Evolutionary conservation across 2,888 invertebrate genomes (phyloP), one percentile per base, ranked within the genome.

Genomic region (Diplazon laetatorius): DNA sequence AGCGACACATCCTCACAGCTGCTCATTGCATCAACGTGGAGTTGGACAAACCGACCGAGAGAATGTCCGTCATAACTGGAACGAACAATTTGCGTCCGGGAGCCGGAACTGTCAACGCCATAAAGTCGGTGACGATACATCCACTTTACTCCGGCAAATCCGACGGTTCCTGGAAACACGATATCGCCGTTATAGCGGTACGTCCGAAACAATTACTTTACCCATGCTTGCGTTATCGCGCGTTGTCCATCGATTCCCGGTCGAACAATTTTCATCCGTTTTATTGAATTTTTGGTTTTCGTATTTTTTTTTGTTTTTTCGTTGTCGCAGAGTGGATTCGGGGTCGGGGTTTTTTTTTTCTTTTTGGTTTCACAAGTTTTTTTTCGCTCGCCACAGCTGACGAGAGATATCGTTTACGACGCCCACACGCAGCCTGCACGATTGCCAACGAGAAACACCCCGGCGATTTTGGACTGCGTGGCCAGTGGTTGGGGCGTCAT

Each of bases 11-110:
- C 5, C 35, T 83, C 20, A 83, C 80, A 3, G 83, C 83, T 8
- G 84, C 78, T 2, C 82, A 84, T 50, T 83, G 84, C 59, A 14
- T 83, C 9, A 72, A 80, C 0, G 14, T 25, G n/a, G 14, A 4
- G n/a, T n/a, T 3, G 6, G n/a, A 8, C 25, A n/a, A 39, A 5
- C n/a, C 12, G 18, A 1, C 50, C 65, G 10, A 10, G 12, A 57
- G 42, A 42, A 76, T 80, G 77, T 35, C 37, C 5, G 77, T 83
- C 1, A 44, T 78, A 6, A 75, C 71, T 12, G 81, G 79, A 14
- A 72, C 70, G 3, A 81, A 78, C 18, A 6, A 2, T 6, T 30
- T 30, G 30, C 4, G 2, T 2, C 30, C 30, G 2, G 30, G 30
- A 30, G 30, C 30, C 6, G 30, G 30, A 6, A 30, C 30, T 6